Base-by-base conservation (phyloP, 1,140 invertebrate species). In the Magallana angulata region DNA sequence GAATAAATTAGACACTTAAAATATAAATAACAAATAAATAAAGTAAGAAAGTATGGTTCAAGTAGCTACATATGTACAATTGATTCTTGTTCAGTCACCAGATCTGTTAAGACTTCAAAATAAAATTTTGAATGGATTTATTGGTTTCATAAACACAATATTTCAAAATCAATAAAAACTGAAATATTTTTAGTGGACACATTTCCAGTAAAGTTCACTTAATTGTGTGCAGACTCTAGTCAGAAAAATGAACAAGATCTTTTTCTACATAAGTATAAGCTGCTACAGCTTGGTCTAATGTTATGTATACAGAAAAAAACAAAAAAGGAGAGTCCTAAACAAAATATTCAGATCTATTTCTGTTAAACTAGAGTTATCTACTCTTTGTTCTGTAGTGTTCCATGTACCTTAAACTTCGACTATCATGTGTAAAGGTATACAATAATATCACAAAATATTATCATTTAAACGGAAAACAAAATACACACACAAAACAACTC, bases 1-100 rank as follows among this genome's bases (percentile, higher is more conserved):
- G 36, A 76, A 76, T 76, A 30, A 76, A 76, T 76, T 30, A 76
- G 24, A 76, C 24, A 76, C 60, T 48, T 12, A 76, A 24, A 48
- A 76, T 76, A 76, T 76, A 76, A 76, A 76, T 76, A 76, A 76
- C 30, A 76, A 64, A 76, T 76, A 76, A 76, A 76, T 76, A 76
- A 36, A 76, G 64, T 11, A 71, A 30, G 14, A 76, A 24, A 30
- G 36, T 76, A 76, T 76, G 18, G 9, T 30, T 76, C 14, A 76
- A 9, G 68, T 30, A 76, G 68, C 68, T 76, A 76, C 68, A 30
- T 76, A 76, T 76, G 68, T 76, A 76, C 68, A 76, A 76, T 76
- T 76, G 36, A 76, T 76, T 76, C 68, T 76, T 76, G 68, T 76
- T 76, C 68, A 76, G 24, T 30, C 30, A 18, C 68, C 68, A 48